Evolutionary conservation across 1,140 invertebrate genomes (phyloP).

Genomic region (Drosophila bifasciata): DNA sequence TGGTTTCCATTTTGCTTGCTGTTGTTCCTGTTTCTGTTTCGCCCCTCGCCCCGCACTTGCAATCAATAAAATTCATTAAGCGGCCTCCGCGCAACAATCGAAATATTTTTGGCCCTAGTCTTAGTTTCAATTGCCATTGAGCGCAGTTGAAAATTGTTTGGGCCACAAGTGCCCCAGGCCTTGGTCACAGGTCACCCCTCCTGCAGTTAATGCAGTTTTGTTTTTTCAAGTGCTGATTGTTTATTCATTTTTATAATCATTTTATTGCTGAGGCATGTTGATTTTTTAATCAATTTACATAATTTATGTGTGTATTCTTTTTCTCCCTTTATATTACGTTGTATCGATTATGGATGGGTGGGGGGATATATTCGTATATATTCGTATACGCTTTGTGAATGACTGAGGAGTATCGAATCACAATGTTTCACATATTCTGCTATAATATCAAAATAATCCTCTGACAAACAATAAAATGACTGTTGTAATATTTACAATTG

Average conservation of each 20-base stretch:
- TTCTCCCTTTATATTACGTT: background rate
- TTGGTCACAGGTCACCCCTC: background rate
- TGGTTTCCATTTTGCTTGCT: constrained; percentile 73
- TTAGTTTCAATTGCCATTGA: constrained; percentile 59
- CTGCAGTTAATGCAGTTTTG: constrained; percentile 37
- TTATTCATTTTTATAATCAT: constrained; percentile 52
- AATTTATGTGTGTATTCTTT: constrained; percentile 29
- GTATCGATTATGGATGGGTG: background rate
- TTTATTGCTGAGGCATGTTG: constrained; percentile 50
- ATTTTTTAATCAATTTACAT: constrained; percentile 49
- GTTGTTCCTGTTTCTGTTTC: constrained; percentile 55
- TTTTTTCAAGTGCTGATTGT: constrained; percentile 33
- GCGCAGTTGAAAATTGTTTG: constrained; percentile 62
- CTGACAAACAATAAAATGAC: constrained; percentile 32
- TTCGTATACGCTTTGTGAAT: constrained; percentile 38
- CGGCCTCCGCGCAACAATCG: constrained; percentile 26
- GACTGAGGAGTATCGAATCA: constrained; percentile 21
- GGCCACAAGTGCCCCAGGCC: constrained; percentile 14
- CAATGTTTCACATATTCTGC: constrained; percentile 8
- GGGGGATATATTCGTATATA: no score
- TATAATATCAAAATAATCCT: constrained; percentile 39
- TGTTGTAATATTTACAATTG: constrained; percentile 41
- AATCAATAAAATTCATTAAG: constrained; percentile 71
- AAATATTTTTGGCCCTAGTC: constrained; percentile 37
- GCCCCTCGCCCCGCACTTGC: no score